Base-by-base conservation (phyloP, 1,140 invertebrate species). In the Octopus sinensis region DNA sequence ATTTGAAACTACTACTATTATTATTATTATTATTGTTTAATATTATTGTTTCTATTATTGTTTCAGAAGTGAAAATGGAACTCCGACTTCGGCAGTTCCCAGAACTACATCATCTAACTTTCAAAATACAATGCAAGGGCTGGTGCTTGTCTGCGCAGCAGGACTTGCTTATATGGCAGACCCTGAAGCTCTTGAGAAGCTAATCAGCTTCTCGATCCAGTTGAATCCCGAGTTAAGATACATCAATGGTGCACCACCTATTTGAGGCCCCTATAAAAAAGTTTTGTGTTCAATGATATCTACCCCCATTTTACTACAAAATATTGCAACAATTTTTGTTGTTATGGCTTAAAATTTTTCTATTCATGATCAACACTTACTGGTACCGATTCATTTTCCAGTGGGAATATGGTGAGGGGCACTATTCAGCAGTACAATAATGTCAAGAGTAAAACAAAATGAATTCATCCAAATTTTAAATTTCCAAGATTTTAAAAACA, bases 151-250 rank as follows among this genome's bases (percentile, higher is more conserved):
- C 52, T 94, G 95, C 1, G 91, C 97, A 6, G 93, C 96, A 75
- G 94, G 95, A 81, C 93, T 96, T 52, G 95, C 95, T 5, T 96
- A 94, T 90, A 92, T 96, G 13, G 92, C 96, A 83, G 95, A 96
- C 86, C 90, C 91, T 23, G 92, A 94, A 62, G 96, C 96, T 89
- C 76, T 86, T 23, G 95, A 97, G 88, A 93, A 94, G 13, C 92
- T 96, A 81, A 96, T 96, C 91, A 96, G 95, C 79, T 93, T 96
- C 82, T 94, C 94, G 53, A 92, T 95, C 85, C 96, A 95, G 1
- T 91, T 97, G 43, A 94, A 94, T 5, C 96, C 96, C 4, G 95
- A 96, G 87, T 90, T 97, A 81, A 93, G 95, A 77, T 96, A 96
- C 85, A 93, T 96, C 7, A 93, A 94, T 76, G 96, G 96, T 83